Evolutionary conservation across 1,140 invertebrate species (phyloP), one percentile per base, ranked within the genome.

Genomic region (Dryas iulia): DNA sequence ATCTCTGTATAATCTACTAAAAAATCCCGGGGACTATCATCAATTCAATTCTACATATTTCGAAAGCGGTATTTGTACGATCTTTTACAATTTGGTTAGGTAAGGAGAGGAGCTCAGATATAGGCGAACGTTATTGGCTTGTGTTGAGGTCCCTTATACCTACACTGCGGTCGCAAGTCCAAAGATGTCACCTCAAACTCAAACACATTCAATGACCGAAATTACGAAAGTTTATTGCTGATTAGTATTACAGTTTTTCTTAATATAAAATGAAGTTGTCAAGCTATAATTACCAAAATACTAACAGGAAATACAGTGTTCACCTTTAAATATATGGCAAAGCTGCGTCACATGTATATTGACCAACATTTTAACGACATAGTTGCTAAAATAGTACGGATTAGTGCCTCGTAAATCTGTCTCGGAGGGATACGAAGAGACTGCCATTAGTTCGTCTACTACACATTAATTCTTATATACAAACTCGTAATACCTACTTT

Each of bases 351-450:
- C 39, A 47, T 18, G 39, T 47, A 47, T 47, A 47, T 47, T 47
- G 33, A 60, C 59, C 33, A 24, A 60, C 7, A 39, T 47, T 35
- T 60, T 47, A 60, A 66, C 64, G 59, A 62, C 71, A 73, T 66
- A 73, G 65, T 69, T 70, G 61, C 66, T 72, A 65, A 80, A 81
- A 74, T 78, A 77, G 71, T 72, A 76, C 66, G 62, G 72, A 72
- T 86, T 81, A 86, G 73, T 81, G 65, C 71, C 61, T 86, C 80
- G 74, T 86, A 84, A 86, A 83, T 86, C 74, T 82, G 74, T 62
- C 76, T 74, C 76, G 71, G 74, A 79, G 77, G 74, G 74, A 79
- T 70, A 79, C 73, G 66, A 71, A 72, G 66, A 74, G 68, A 30
- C 39, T 23, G 71, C 62, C 71, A 77, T 83, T 81, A 80, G 75